Conservation (phyloP, 2,797 vertebrate genomes). For the Ibycter americanus region DNA sequence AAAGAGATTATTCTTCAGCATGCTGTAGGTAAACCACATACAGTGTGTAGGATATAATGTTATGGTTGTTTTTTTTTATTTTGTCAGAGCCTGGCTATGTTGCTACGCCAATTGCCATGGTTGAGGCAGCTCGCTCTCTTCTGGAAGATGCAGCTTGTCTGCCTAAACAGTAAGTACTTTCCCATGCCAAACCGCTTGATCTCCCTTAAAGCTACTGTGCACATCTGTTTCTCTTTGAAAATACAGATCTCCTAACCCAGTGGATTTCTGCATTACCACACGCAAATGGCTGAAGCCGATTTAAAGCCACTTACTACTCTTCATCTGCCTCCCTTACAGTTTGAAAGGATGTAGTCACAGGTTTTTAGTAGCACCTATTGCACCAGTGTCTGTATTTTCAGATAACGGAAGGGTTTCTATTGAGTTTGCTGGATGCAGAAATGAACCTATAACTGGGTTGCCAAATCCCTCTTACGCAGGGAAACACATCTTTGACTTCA, state of each 20-base stretch:
- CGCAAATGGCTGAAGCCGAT: neutral
- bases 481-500: neutral
- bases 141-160: constrained; percentile 85
- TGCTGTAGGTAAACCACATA: neutral
- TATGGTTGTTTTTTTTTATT: neutral
- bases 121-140: constrained; percentile 89
- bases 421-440: neutral
- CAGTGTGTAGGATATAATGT: no score
- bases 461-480: neutral
- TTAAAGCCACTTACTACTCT: neutral
- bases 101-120: constrained; percentile 91
- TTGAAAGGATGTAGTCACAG: neutral
- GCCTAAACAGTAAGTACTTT: constrained; percentile 85
- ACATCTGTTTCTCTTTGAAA: neutral
- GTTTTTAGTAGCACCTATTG: neutral
- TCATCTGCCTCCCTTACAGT: neutral
- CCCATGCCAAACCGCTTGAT: neutral
- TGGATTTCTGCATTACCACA: neutral
- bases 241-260: neutral
- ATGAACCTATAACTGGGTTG: neutral
- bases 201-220: neutral
- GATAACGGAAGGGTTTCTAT: neutral
- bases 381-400: neutral
- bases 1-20: neutral
- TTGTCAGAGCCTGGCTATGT: constrained; percentile 87